Conservation (phyloP, 2,113 vertebrate genomes). For the Anolis carolinensis region DNA sequence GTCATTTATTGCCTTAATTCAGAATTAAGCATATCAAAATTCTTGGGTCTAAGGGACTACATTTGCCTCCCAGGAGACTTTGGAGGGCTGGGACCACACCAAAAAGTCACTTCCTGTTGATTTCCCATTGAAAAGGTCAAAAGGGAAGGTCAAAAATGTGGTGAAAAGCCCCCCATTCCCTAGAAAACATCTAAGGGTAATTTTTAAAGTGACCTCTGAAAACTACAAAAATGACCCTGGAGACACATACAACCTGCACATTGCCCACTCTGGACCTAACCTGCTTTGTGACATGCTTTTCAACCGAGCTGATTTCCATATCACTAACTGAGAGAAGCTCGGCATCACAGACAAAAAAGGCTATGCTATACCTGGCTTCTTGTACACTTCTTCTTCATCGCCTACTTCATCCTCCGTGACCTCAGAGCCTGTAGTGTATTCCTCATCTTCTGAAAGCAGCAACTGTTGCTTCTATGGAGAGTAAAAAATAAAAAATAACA, state of each 20-base stretch:
- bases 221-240: no score
- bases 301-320: not conserved
- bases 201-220: no score
- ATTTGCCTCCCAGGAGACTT: no score
- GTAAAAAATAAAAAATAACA: constrained; percentile 8
- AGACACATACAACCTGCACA: no score
- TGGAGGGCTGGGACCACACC: no score
- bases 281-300: not conserved
- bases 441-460: constrained; percentile 94
- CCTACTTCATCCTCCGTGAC: constrained; percentile 98
- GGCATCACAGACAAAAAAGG: not conserved
- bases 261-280: no score
- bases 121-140: no score
- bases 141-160: no score
- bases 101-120: no score
- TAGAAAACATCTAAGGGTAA: no score
- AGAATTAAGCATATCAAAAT: not conserved
- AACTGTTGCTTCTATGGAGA: constrained; percentile 86
- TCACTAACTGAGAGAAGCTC: not conserved
- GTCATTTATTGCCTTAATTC: not conserved
- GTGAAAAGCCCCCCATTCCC: no score
- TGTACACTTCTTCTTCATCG: constrained; percentile 94
- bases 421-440: constrained; percentile 97
- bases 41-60: not conserved
- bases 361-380: constrained; percentile 85